Percentiles rank a stretch among this genome's conserved stretches.
phyloP scores from a whole-genome alignment of 2,888 invertebrate species.

The Endotricha flammealis region DNA sequence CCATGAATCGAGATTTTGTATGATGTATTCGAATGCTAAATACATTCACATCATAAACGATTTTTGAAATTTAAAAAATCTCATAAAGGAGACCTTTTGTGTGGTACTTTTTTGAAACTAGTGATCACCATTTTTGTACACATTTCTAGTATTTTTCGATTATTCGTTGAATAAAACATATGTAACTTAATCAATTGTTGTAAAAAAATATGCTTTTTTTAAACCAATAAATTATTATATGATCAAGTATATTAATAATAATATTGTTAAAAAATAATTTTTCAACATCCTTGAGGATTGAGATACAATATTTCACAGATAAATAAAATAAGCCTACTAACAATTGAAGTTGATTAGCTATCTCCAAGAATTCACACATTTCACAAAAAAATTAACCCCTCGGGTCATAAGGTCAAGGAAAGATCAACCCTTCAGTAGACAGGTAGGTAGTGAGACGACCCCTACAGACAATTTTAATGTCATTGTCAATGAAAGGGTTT shows the following conservation, averaged over 20 bases:
- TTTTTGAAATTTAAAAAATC: too few species aligned
- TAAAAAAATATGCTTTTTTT: too few species aligned
- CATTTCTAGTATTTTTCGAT: too few species aligned
- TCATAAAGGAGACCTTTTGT: background rate
- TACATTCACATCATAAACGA: too few species aligned
- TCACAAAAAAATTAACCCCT: constrained; percentile 40
- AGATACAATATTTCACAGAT: constrained; percentile 2
- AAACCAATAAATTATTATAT: too few species aligned
- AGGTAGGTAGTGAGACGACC: constrained; percentile 53
- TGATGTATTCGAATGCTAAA: constrained; percentile 21
- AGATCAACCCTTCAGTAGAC: constrained; percentile 56
- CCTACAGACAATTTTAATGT: constrained; percentile 47
- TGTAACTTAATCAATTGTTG: too few species aligned
- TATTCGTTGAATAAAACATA: too few species aligned
- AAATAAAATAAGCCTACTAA: constrained; percentile 22
- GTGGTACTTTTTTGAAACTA: background rate
- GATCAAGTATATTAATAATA: background rate
- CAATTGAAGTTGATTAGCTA: constrained; percentile 47
- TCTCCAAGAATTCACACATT: constrained; percentile 46
- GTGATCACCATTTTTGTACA: too few species aligned
- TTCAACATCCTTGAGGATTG: too few species aligned
- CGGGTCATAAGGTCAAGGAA: constrained; percentile 59
- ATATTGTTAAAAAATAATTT: background rate
- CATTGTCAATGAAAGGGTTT: constrained; percentile 56
- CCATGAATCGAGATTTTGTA: constrained; percentile 34